Evolutionary conservation across 2,888 invertebrate species (phyloP), one percentile per base, ranked within the genome.

Genomic region (Hydropsyche betteni): DNA sequence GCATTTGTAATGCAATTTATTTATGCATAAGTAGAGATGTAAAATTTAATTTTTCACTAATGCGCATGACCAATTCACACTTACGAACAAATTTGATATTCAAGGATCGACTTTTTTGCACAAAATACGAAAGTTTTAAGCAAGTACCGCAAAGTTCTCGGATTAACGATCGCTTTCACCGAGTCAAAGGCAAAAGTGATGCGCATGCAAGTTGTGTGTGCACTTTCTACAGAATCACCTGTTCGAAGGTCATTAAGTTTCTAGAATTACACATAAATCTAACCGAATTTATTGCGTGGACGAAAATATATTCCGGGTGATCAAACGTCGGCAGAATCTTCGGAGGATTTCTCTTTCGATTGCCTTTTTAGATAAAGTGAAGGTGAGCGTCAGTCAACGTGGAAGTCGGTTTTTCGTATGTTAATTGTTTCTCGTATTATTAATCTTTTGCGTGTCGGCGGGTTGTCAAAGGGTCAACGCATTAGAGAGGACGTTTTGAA

Each of bases 161-260:
- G 6, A 6, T n/a, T 10, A 10, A 44, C 6, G 64, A 34, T 10
- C 36, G 64, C 64, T 64, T 64, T 64, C 64, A 64, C 64, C 64
- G 5, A 36, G 64, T 64, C 36, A 64, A 64, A 64, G 34, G 64
- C 64, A 64, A 64, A 64, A 64, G 64, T 64, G 64, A 58, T 24
- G 58, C 24, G 3, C 36, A 44, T 44, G 44, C 44, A 44, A 44
- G 44, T 44, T 44, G 44, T 44, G 44, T 44, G 64, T 36, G n/a
- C 64, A 64, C 64, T 64, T 64, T 64, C 64, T 64, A 64, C 64
- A 10, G 36, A 34, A 36, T 64, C 64, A 64, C 64, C 64, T 64
- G 64, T 34, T 64, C 64, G 64, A 64, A 64, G 64, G 64, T 64
- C 64, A n/a, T 36, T 34, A 33, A 6, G 10, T 33, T n/a, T 44